Conservation (phyloP, 2,797 vertebrate genomes). For the Poecilia velifera region DNA sequence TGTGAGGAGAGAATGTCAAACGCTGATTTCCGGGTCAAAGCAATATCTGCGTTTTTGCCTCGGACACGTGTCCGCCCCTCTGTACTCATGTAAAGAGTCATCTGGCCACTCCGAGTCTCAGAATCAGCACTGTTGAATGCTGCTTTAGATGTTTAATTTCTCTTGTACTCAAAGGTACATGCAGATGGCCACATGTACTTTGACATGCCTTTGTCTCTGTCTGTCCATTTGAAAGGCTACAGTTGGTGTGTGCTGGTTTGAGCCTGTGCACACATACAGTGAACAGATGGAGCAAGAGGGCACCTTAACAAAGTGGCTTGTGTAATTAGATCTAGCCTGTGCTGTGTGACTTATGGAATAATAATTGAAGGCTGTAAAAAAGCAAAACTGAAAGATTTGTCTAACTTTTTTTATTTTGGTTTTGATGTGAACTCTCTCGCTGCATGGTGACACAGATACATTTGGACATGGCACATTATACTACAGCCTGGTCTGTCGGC, state of each 20-base stretch:
- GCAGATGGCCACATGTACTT: constrained; percentile 64
- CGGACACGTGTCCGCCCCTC: constrained; percentile 48
- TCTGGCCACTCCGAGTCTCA: constrained; percentile 36
- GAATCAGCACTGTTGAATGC: constrained; percentile 45
- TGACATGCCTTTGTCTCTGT: constrained; percentile 66
- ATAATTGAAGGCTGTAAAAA: constrained; percentile 53
- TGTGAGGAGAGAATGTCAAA: constrained; percentile 24
- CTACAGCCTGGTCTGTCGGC: constrained; percentile 17
- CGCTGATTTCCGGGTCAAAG: constrained; percentile 16
- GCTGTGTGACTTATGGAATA: constrained; percentile 62
- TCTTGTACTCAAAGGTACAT: constrained; percentile 54
- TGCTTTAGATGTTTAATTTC: constrained; percentile 51
- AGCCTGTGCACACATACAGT: constrained; percentile 32
- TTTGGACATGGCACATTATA: constrained; percentile 10
- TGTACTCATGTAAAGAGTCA: constrained; percentile 54
- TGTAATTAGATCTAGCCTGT: constrained; percentile 69
- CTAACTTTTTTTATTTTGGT: background rate
- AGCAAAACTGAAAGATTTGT: constrained; percentile 18
- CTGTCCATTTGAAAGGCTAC: constrained; percentile 25
- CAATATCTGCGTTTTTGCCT: constrained; percentile 13
- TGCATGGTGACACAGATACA: background rate
- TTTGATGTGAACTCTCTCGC: constrained; percentile 11
- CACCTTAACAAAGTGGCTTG: constrained; percentile 70
- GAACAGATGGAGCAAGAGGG: constrained; percentile 73
- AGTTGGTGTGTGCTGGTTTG: constrained; percentile 14